Conservation (phyloP, 2,113 vertebrate species). For the Thermophis baileyi region DNA sequence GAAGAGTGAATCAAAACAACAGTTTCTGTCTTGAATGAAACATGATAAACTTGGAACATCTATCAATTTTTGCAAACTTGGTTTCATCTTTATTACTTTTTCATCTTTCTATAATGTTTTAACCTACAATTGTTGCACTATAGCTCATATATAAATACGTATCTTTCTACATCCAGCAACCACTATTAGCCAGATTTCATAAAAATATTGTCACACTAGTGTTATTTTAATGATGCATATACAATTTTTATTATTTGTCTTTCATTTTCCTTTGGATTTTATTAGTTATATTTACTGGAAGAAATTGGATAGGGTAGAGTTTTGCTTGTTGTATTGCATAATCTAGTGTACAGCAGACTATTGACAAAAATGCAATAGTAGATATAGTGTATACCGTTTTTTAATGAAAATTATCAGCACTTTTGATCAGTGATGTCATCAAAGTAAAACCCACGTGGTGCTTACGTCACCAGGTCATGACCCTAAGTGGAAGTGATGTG, state of each 20-base stretch:
- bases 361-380: constrained; percentile 14
- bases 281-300: not conserved
- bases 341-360: constrained; percentile 49
- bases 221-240: constrained; percentile 32
- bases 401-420: too few relatives aligned
- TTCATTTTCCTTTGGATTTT: constrained; percentile 36
- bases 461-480: too few relatives aligned
- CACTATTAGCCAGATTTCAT: constrained; percentile 35
- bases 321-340: constrained; percentile 39
- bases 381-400: too few relatives aligned
- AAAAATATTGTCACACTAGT: constrained; percentile 29
- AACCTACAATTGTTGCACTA: constrained; percentile 33
- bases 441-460: too few relatives aligned
- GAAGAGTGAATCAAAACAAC: constrained; percentile 49
- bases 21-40: not conserved
- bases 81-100: constrained; percentile 48
- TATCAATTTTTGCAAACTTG: constrained; percentile 17
- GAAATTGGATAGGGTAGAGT: constrained; percentile 18
- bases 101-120: constrained; percentile 48
- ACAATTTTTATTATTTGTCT: constrained; percentile 29
- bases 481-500: too few relatives aligned
- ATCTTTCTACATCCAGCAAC: constrained; percentile 52
- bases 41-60: not conserved
- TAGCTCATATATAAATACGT: constrained; percentile 54
- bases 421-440: too few relatives aligned